These are phyloP conservation scores for Onychomys torridus DNA, from an alignment of 2,797 vertebrate genomes.

Conservation along the genomic window DNA sequence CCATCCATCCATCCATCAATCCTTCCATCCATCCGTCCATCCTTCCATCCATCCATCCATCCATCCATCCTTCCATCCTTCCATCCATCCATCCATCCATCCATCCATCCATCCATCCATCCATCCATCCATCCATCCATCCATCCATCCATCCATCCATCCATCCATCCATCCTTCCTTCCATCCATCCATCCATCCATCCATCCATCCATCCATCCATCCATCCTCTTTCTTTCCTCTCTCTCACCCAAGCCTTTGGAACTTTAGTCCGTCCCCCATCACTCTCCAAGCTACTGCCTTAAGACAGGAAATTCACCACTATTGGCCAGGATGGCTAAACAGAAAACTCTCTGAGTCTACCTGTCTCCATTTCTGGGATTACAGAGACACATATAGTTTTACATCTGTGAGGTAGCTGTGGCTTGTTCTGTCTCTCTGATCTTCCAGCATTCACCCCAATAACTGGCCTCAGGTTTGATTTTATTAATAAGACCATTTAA, in stretches of 20 bases:
- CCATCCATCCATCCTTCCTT: too few species aligned
- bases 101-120: too few species aligned
- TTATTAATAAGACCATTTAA: too few species aligned
- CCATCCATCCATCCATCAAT: too few species aligned
- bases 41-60: not conserved
- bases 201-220: too few species aligned
- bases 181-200: too few species aligned
- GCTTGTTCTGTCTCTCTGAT: too few species aligned
- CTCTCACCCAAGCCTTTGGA: too few species aligned
- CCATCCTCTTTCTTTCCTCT: not conserved
- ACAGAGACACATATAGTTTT: not conserved
- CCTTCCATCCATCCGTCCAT: not conserved
- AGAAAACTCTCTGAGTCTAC: not conserved
- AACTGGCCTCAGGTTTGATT: too few species aligned
- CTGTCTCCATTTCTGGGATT: not conserved
- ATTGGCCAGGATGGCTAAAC: not conserved
- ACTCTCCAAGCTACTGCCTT: not conserved
- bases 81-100: too few species aligned
- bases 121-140: not conserved
- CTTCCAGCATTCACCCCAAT: too few species aligned
- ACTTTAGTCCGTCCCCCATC: not conserved
- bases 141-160: not conserved
- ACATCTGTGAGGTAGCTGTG: too few species aligned
- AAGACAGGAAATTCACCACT: not conserved
- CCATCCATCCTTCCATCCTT: not conserved